A percentile compares a stretch with the other conserved stretches of the same genome.
Evolutionary conservation across 2,113 vertebrate species (phyloP).

Genomic region (Gorilla gorilla): DNA sequence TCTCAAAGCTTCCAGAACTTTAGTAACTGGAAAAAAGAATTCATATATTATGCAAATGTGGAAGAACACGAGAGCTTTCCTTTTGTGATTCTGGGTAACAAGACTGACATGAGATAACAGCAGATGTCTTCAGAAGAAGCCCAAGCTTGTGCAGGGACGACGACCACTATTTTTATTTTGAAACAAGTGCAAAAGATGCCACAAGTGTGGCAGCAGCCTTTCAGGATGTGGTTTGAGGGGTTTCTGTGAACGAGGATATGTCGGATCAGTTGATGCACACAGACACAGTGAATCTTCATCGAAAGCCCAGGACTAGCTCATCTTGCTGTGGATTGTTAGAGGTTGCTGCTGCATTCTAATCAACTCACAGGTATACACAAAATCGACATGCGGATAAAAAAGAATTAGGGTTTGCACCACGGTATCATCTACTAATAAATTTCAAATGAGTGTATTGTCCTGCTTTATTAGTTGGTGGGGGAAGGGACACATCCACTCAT

Average conservation of each 20-base stretch:
- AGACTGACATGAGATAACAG: conserved; percentile 92
- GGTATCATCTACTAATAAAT: too few species aligned
- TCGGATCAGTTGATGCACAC: conserved; percentile 95
- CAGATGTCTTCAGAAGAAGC: conserved; percentile 94
- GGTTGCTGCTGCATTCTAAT: conserved; percentile 61
- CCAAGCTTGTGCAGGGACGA: conserved; percentile 94
- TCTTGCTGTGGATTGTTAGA: conserved; percentile 89
- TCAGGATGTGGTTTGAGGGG: conserved; percentile 94
- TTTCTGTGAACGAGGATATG: conserved; percentile 92
- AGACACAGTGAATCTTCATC: conserved; percentile 94
- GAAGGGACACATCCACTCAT: conserved; percentile 56
- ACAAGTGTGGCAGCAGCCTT: conserved; percentile 95
- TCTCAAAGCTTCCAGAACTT: conserved; percentile 96
- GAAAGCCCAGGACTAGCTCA: conserved; percentile 90
- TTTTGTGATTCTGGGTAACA: conserved; percentile 96
- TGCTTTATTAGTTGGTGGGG: conserved; percentile 76
- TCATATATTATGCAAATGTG: conserved; percentile 96
- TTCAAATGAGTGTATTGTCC: too few species aligned
- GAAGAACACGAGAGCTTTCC: conserved; percentile 97
- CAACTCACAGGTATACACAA: conserved; percentile 53
- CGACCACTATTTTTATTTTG: conserved; percentile 94
- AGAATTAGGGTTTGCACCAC: conserved; percentile 10
- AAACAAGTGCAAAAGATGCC: conserved; percentile 97
- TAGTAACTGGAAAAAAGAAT: conserved; percentile 98
- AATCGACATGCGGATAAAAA: neutral